phyloP scores from a whole-genome alignment of 2,888 invertebrate species.

The Lasioglossum calceatum region DNA sequence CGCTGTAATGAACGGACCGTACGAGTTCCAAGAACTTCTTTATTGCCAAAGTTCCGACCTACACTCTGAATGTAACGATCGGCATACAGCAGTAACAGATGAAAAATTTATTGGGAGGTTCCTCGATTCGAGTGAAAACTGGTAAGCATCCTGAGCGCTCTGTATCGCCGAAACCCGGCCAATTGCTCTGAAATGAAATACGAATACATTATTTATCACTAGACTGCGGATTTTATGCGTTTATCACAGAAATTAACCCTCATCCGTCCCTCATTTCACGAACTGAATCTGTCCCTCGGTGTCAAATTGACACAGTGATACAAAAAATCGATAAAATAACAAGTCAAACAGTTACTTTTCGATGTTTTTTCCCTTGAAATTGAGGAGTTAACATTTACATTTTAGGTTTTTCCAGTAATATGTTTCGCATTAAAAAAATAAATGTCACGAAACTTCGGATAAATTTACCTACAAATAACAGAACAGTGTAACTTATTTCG shows the following conservation, averaged over 20 bases:
- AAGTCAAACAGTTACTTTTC: too few relatives aligned
- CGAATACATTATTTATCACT: background rate
- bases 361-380: too few relatives aligned
- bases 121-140: background rate
- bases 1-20: constrained; percentile 70
- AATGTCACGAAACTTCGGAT: too few relatives aligned
- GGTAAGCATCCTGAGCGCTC: background rate
- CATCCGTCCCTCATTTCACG: too few relatives aligned
- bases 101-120: constrained; percentile 62
- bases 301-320: too few relatives aligned
- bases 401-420: too few relatives aligned
- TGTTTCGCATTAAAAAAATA: too few relatives aligned
- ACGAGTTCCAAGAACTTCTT: constrained; percentile 73
- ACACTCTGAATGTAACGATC: constrained; percentile 53
- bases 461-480: too few relatives aligned
- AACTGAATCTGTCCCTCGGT: too few relatives aligned
- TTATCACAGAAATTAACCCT: background rate
- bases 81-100: constrained; percentile 57
- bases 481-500: too few relatives aligned
- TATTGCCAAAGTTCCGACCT: constrained; percentile 70
- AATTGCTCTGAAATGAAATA: background rate
- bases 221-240: background rate
- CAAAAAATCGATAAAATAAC: too few relatives aligned
- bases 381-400: too few relatives aligned
- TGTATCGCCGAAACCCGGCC: background rate